Base-by-base conservation (phyloP, 2,888 invertebrate species). In the Galerucella nymphaeae region DNA sequence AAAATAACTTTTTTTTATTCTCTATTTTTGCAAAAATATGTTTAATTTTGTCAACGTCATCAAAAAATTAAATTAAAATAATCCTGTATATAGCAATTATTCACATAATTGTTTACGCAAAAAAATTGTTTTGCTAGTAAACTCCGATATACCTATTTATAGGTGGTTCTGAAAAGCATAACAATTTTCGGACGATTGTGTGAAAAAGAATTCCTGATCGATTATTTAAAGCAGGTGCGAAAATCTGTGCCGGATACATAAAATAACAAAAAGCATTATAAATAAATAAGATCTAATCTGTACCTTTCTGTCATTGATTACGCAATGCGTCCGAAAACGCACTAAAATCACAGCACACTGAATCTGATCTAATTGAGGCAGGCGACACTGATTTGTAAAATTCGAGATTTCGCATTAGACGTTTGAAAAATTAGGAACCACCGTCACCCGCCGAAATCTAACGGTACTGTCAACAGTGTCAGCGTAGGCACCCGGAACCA, bases 271-370 rank as follows among this genome's bases (percentile, higher is more conserved):
- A 23, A 59, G 59, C 23, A 45, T 41, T 48, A 71, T 58, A 62
- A 55, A 20, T 62, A 64, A 63, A 68, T 55, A 70, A 75, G 59
- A 69, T 64, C 30, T 65, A 61, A 58, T 70, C 20, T 38, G 70
- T 82, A 82, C 82, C 82, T 82, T 80, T 82, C 82, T 82, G 82
- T 82, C 82, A 82, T 82, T 82, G 81, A 82, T 82, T 82, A 82
- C 80, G 81, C 80, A 82, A 80, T 82, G 82, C 82, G 81, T 82
- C 55, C 59, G 53, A 67, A 71, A 77, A 79, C 79, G 80, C 80
- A 78, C 77, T 70, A 74, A 77, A 72, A 68, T 61, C 66, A 73
- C 66, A 66, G 70, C 72, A 73, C 75, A 68, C 71, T 71, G 58
- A 11, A 57, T 62, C 67, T 48, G 20, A 61, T 62, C 67, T 48